These are phyloP conservation scores for Channa striata DNA, from an alignment of 2,797 vertebrate genomes.

Conservation along the genomic window DNA sequence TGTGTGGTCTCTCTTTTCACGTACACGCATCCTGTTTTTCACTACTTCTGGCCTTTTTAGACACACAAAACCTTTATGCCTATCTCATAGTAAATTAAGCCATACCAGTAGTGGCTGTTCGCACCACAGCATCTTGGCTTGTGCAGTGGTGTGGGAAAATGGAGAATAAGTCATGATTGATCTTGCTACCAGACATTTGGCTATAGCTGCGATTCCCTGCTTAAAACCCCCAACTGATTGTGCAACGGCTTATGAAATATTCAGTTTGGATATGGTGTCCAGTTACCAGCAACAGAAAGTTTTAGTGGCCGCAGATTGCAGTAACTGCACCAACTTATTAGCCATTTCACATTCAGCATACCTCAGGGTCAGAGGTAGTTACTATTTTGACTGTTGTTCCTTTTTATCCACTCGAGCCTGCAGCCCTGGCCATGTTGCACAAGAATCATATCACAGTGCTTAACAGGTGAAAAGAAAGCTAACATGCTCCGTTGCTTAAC, in stretches of 20 bases:
- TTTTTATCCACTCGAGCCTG: constrained; percentile 12
- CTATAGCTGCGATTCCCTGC: constrained; percentile 52
- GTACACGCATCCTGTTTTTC: not conserved
- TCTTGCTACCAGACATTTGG: constrained; percentile 62
- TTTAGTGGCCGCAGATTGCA: constrained; percentile 5
- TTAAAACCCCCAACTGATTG: constrained; percentile 46
- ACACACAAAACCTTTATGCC: constrained; percentile 30
- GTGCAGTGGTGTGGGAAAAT: constrained; percentile 55
- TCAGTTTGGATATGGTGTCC: constrained; percentile 32
- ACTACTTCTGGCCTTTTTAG: constrained; percentile 13
- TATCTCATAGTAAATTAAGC: constrained; percentile 45
- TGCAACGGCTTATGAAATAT: constrained; percentile 67
- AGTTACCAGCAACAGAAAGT: constrained; percentile 47
- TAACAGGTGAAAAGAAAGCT: constrained; percentile 1
- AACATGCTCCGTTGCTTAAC: not conserved
- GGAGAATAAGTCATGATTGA: constrained; percentile 60
- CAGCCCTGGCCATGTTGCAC: not conserved
- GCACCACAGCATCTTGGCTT: constrained; percentile 40
- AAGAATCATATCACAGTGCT: constrained; percentile 16
- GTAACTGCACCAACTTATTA: constrained; percentile 30
- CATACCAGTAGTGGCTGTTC: constrained; percentile 39
- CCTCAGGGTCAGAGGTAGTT: constrained; percentile 24
- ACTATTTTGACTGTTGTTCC: constrained; percentile 21
- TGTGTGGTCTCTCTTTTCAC: not conserved
- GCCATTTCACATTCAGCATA: constrained; percentile 20